Evolutionary conservation across 2,113 vertebrate species (phyloP), one percentile per base, ranked within the genome.

Genomic region (Eudyptes chrysolophus): DNA sequence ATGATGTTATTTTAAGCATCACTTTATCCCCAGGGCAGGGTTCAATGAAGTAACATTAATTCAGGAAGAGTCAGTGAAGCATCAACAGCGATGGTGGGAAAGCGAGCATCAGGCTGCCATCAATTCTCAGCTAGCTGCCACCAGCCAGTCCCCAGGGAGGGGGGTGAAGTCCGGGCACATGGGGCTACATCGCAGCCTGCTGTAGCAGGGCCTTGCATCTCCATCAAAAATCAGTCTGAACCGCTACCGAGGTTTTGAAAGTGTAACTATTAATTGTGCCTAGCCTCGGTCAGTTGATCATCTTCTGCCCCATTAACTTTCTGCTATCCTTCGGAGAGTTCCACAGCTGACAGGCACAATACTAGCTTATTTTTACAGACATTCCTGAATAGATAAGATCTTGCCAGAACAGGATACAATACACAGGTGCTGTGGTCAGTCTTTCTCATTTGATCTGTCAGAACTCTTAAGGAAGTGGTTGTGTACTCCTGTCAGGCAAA

Each of bases 351-450:
- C 42, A 58, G 52, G 24, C 32, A 6, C 32, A 2, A 16, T 1
- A 2, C 27, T 14, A 1, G 26, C 24, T 21, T 5, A 11, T 48
- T 7, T 4, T 8, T 11, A 0, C 14, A 18, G 46, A 9, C 34
- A 2, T 8, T 18, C 44, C 84, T 6, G 2, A 29, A 36, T 0
- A 11, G 77, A 0, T 3, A 8, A 26, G n/a, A 3, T 3, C 36
- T 19, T 7, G 30, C 30, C 71, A 13, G 38, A n/a, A 30, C 0
- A 20, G 0, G 3, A 29, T 5, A 14, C 2, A 6, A 7, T 7
- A 16, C 9, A 10, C 26, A 11, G 20, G 38, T 29, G 51, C 5
- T 62, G 32, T 4, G 16, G 54, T 10, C 60, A 21, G 34, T 24
- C 22, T 42, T 42, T 62, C 38, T 30, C 38, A 5, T 26, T 27